phyloP scores from a whole-genome alignment of 2,113 vertebrate species.

The Ia io region DNA sequence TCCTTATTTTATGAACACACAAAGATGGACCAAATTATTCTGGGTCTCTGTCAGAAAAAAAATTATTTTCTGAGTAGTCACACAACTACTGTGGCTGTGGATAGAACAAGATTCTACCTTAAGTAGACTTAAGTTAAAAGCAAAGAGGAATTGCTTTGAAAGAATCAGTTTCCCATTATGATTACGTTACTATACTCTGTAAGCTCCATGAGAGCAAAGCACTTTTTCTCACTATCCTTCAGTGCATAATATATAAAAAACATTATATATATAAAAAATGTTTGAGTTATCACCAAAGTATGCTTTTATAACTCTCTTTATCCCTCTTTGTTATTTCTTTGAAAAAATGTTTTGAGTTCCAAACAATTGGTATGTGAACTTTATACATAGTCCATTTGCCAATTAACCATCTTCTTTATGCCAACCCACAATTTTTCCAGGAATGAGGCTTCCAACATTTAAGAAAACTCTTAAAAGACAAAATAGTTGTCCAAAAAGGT shows the following conservation, averaged over 20 bases:
- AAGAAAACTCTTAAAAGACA: not conserved
- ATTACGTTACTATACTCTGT: not conserved
- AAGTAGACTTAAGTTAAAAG: constrained; percentile 13
- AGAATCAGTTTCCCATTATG: not conserved
- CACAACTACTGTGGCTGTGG: not conserved
- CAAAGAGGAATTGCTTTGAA: not conserved
- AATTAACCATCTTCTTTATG: not conserved
- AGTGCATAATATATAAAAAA: not conserved
- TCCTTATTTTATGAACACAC: not conserved
- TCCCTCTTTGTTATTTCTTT: not conserved
- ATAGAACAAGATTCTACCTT: not conserved
- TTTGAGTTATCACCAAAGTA: constrained; percentile 23
- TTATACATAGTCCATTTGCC: not conserved
- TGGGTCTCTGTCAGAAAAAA: not conserved
- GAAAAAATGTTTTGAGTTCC: not conserved
- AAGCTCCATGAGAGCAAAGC: not conserved
- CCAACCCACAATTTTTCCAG: not conserved
- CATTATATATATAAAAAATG: not conserved
- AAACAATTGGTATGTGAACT: not conserved
- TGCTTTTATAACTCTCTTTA: not conserved
- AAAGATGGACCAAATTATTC: not conserved
- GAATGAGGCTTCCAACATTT: not conserved
- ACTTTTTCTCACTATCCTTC: not conserved
- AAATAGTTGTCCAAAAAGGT: not conserved
- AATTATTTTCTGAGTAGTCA: not conserved